Conservation (phyloP, 2,888 invertebrate species). For the Limnephilus lunatus region DNA sequence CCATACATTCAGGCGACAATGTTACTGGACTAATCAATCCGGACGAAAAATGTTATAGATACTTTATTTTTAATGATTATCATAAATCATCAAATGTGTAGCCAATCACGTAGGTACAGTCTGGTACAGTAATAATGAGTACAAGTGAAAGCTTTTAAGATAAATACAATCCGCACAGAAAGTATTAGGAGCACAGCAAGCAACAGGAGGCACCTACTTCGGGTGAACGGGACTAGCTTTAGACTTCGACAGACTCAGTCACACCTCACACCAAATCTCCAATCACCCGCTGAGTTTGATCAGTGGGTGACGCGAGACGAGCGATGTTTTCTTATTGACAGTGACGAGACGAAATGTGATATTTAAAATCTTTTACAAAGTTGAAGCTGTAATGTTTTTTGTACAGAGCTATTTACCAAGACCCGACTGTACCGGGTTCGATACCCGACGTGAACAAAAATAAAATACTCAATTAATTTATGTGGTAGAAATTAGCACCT, state of each 20-base stretch:
- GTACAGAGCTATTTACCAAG: too few relatives aligned
- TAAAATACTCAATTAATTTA: too few relatives aligned
- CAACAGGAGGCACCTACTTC: neutral
- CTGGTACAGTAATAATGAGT: neutral
- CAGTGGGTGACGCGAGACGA: neutral
- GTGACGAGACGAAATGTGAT: neutral
- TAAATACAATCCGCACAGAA: too few relatives aligned
- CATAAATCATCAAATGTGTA: neutral
- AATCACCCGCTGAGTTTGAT: neutral
- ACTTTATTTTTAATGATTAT: neutral
- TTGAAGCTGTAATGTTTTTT: neutral
- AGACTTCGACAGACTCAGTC: neutral
- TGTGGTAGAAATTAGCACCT: too few relatives aligned
- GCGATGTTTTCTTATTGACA: neutral
- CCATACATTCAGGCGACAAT: too few relatives aligned
- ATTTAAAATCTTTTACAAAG: neutral
- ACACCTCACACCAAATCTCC: neutral
- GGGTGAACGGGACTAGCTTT: neutral
- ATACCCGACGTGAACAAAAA: too few relatives aligned
- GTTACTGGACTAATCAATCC: too few relatives aligned
- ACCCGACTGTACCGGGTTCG: too few relatives aligned
- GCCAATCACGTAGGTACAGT: neutral
- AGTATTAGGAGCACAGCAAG: neutral
- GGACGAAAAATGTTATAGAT: neutral
- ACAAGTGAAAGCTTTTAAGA: neutral